A percentile compares a stretch with the other conserved stretches of the same genome.
phyloP scores from a whole-genome alignment of 2,888 invertebrate genomes.

The Xestia xanthographa region DNA sequence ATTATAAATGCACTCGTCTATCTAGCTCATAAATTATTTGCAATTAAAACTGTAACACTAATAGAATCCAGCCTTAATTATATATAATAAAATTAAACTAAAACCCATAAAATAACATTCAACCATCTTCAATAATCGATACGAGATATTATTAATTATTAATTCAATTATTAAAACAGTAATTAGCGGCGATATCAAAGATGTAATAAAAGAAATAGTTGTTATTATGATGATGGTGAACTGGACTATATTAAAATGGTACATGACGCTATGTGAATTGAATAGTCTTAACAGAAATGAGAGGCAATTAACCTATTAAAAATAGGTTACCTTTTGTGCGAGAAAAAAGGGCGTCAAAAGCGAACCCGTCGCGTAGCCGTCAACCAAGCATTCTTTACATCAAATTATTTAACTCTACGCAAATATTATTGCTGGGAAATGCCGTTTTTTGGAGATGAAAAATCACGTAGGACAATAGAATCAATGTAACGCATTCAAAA shows the following conservation, averaged over 20 bases:
- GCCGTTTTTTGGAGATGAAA: neutral
- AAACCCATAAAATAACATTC: conserved; percentile 70
- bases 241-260: conserved; percentile 40
- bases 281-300: conserved; percentile 14
- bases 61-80: conserved; percentile 70
- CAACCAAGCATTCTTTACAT: neutral
- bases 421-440: neutral
- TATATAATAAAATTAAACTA: conserved; percentile 70
- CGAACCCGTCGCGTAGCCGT: neutral
- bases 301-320: neutral
- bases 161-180: conserved; percentile 73
- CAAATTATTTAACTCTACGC: neutral
- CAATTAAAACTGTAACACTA: conserved; percentile 74
- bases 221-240: conserved; percentile 46
- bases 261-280: conserved; percentile 11
- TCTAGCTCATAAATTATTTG: conserved; percentile 45
- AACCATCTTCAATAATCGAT: conserved; percentile 68
- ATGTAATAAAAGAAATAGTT: conserved; percentile 57
- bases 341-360: neutral
- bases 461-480: neutral
- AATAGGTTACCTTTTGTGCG: neutral
- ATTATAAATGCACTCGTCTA: conserved; percentile 44
- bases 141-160: conserved; percentile 70
- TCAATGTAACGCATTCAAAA: neutral
- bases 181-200: conserved; percentile 71